A percentile compares a stretch with the other conserved stretches of the same genome.
Evolutionary conservation across 2,888 invertebrate genomes (phyloP).

Genomic region (Acanthosoma haemorrhoidale): DNA sequence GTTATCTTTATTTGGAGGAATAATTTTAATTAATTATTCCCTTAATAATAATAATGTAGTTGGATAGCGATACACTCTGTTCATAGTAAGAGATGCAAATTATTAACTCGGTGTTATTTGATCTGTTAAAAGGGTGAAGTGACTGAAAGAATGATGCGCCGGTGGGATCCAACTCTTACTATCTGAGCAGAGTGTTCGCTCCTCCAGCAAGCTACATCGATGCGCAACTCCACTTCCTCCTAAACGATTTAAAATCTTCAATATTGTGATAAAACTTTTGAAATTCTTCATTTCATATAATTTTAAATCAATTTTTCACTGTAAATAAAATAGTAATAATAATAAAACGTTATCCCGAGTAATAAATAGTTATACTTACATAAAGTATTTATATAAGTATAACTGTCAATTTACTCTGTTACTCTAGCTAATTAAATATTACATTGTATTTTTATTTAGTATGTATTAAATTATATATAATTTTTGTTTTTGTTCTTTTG

Average conservation of each 20-base stretch:
- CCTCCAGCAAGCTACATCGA: slow-evolving; percentile 17
- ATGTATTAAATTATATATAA: not conserved
- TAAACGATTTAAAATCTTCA: not conserved
- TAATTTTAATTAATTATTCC: slow-evolving; percentile 3
- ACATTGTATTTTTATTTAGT: not conserved
- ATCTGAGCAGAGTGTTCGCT: slow-evolving; percentile 34
- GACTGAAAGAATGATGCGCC: slow-evolving; percentile 9
- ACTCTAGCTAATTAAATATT: not conserved
- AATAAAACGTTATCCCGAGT: not conserved
- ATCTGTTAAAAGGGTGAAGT: slow-evolving; percentile 36
- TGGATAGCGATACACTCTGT: slow-evolving; percentile 30
- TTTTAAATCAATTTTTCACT: not conserved
- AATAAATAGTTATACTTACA: slow-evolving; percentile 1
- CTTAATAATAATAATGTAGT: slow-evolving; percentile 7
- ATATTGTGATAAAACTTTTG: slow-evolving; percentile 2
- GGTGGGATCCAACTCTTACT: slow-evolving; percentile 36
- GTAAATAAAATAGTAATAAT: too few species aligned
- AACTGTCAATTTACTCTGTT: not conserved
- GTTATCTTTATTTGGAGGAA: not conserved
- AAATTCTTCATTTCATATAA: slow-evolving; percentile 3
- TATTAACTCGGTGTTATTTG: slow-evolving; percentile 33
- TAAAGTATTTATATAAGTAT: slow-evolving; percentile 3
- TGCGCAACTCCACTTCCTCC: slow-evolving; percentile 1
- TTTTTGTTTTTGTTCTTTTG: not conserved
- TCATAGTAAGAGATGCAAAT: slow-evolving; percentile 25